Evolutionary conservation across 2,888 invertebrate species (phyloP).

Genomic region (Bombylius major): DNA sequence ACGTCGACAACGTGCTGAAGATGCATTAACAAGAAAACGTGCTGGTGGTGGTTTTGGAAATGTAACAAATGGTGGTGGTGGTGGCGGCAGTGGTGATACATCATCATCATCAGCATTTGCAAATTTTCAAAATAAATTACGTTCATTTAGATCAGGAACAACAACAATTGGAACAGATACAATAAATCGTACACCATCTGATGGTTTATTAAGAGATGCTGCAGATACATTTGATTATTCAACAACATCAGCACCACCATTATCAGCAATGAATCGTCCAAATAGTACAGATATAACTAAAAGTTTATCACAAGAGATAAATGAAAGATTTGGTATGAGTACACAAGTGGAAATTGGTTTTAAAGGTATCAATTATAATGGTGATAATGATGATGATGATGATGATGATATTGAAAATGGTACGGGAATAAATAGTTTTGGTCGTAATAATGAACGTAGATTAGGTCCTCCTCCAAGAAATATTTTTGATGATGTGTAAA

Average conservation of each 20-base stretch:
- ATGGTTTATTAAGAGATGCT: slow-evolving; percentile 62
- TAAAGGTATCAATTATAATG: slow-evolving; percentile 27
- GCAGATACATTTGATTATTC: slow-evolving; percentile 57
- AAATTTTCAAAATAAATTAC: slow-evolving; percentile 19
- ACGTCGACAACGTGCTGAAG: slow-evolving; percentile 66
- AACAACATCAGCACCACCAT: slow-evolving; percentile 31
- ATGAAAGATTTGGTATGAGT: slow-evolving; percentile 53
- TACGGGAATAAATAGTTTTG: neutral
- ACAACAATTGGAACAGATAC: slow-evolving; percentile 13
- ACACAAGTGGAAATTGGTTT: slow-evolving; percentile 41
- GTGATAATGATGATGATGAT: slow-evolving; percentile 28
- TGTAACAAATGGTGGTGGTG: neutral
- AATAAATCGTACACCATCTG: slow-evolving; percentile 24
- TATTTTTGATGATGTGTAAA: slow-evolving; percentile 71
- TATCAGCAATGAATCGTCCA: slow-evolving; percentile 25
- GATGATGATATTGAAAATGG: slow-evolving; percentile 30
- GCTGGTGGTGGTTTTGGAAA: slow-evolving; percentile 24
- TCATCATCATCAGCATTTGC: slow-evolving; percentile 2
- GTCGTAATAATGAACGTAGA: slow-evolving; percentile 27
- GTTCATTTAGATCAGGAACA: slow-evolving; percentile 8
- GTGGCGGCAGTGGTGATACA: neutral
- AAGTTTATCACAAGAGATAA: slow-evolving; percentile 43
- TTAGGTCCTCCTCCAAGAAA: slow-evolving; percentile 61
- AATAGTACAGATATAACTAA: slow-evolving; percentile 31
- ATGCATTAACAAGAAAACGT: slow-evolving; percentile 55